Evolutionary conservation across 1,140 invertebrate genomes (phyloP).

Genomic region (Drosophila pectinifera): DNA sequence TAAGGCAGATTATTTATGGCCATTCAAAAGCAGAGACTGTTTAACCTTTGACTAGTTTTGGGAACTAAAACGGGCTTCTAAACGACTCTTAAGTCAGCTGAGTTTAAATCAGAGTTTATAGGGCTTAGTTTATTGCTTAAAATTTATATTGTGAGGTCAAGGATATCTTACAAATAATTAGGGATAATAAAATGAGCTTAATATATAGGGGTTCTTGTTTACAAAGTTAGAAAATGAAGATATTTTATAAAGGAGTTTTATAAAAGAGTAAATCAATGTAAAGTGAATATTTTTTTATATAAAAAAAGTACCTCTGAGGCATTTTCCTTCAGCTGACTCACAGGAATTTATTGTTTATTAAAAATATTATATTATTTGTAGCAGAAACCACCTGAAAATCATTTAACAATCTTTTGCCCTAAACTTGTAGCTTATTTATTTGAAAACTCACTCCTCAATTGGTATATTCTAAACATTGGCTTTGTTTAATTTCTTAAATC

Average conservation of each 20-base stretch:
- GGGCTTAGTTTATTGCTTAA: not conserved
- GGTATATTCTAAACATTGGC: not conserved
- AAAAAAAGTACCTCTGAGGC: too few relatives aligned
- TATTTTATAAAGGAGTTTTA: too few relatives aligned
- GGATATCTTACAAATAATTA: not conserved
- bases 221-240: too few relatives aligned
- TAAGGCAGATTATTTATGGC: slow-evolving; percentile 27
- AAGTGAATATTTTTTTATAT: too few relatives aligned
- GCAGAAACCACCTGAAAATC: not conserved
- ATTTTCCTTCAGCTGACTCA: not conserved
- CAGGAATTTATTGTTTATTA: not conserved
- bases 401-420: not conserved
- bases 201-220: too few relatives aligned
- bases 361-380: not conserved
- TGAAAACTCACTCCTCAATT: not conserved
- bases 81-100: not conserved
- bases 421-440: not conserved
- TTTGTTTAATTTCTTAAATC: not conserved
- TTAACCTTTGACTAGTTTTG: not conserved
- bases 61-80: not conserved
- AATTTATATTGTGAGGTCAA: not conserved
- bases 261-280: too few relatives aligned
- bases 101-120: not conserved
- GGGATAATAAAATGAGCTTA: too few relatives aligned
- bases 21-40: not conserved